phyloP scores from a whole-genome alignment of 2,797 vertebrate species.

The Gallinago stenura region DNA sequence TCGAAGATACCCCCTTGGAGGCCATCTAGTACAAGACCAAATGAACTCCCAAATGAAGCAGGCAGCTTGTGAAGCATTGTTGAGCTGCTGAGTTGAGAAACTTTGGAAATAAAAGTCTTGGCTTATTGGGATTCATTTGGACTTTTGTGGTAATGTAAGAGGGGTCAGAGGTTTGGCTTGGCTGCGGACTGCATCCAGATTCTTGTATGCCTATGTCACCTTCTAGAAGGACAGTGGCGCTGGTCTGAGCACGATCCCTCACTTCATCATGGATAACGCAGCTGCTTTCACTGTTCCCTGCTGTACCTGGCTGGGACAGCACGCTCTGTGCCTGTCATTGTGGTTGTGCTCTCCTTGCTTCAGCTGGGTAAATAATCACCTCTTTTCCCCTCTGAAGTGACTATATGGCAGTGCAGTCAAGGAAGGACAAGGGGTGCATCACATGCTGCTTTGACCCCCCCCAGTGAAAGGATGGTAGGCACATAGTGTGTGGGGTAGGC shows the following conservation, averaged over 20 bases:
- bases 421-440: neutral
- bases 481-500: neutral
- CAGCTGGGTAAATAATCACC: neutral
- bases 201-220: neutral
- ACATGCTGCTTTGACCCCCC: neutral
- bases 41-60: neutral
- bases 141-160: neutral
- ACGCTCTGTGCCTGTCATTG: accelerated
- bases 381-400: neutral
- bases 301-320: neutral
- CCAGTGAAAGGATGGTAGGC: neutral
- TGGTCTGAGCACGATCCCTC: neutral
- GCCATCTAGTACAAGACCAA: neutral
- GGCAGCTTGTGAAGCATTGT: neutral
- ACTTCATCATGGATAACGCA: neutral
- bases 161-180: neutral
- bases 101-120: neutral
- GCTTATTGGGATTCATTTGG: neutral
- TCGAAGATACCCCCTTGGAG: neutral
- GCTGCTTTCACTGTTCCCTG: neutral
- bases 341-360: neutral
- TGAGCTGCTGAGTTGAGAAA: neutral
- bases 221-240: neutral
- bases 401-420: neutral
- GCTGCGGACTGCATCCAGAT: neutral